Conservation (phyloP, 2,113 vertebrate genomes). For the Pseudonaja textilis region DNA sequence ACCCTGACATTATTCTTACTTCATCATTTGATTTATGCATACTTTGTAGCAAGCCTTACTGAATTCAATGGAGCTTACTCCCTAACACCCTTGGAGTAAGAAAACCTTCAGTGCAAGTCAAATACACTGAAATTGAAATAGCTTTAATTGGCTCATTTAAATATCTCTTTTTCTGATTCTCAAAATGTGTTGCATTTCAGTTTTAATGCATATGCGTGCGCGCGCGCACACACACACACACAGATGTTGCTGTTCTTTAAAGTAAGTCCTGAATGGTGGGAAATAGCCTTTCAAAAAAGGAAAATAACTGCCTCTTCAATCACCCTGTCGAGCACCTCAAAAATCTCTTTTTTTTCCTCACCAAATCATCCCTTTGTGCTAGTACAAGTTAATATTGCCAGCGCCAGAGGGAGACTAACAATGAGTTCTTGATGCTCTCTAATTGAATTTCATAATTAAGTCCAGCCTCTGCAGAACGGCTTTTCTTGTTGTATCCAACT, state of each 20-base stretch:
- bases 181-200: neutral
- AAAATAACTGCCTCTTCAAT: neutral
- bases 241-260: neutral
- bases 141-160: neutral
- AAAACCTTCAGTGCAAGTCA: neutral
- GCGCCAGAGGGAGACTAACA: conserved; percentile 21
- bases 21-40: neutral
- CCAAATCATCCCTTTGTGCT: conserved; percentile 9
- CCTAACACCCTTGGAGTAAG: neutral
- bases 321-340: neutral
- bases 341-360: neutral
- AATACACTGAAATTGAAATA: neutral
- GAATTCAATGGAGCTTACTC: neutral
- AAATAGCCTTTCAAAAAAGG: neutral
- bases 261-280: neutral
- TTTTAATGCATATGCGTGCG: neutral
- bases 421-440: conserved; percentile 15
- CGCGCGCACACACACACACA: no score
- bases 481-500: conserved; percentile 12
- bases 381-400: conserved; percentile 6
- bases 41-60: neutral
- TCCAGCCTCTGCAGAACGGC: neutral
- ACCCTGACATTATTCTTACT: neutral
- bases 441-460: conserved; percentile 39
- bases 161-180: neutral